Evolutionary conservation across 2,888 invertebrate species (phyloP), one percentile per base, ranked within the genome.

Genomic region (Beris morrisii): DNA sequence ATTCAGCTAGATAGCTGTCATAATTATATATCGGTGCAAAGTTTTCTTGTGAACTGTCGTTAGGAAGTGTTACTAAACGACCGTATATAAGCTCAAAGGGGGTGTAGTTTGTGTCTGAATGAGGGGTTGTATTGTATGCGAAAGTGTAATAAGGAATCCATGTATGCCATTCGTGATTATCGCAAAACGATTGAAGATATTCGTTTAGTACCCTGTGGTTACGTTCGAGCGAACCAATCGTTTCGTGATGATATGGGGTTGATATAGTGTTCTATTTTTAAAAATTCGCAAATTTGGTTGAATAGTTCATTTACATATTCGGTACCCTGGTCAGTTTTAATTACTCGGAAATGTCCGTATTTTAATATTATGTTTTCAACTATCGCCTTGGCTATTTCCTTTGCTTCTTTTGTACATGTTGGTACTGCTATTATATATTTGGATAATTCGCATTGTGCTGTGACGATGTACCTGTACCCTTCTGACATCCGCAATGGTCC

Each of bases 381-480:
- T n/a, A n/a, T n/a, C n/a, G n/a, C n/a, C n/a, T n/a, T n/a, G n/a
- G n/a, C n/a, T n/a, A n/a, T n/a, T n/a, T n/a, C n/a, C n/a, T n/a
- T n/a, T n/a, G n/a, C n/a, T 11, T 56, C 64, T 52, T 67, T 67
- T n/a, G 12, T 67, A 45, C 64, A 56, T 11, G 69, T 54, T 44
- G 65, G 67, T 4, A 57, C 15, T n/a, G 69, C 68, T 52, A 59
- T 44, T 4, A 70, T 52, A n/a, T 64, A 70, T 67, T 66, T 70
- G 2, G 59, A 59, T 31, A 69, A 31, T n/a, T 67, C 65, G 44
- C 59, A 69, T 22, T 67, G 22, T 22, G 22, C 22, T 1, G 22
- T 22, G 1, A 22, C 22, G 1, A 22, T 22, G 22, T 22, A 22
- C 63, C 67, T 65, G 15, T 66, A 65, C 13, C 31, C 58, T 30